A percentile compares a stretch with the other conserved stretches of the same genome.
Conservation (phyloP, 2,888 invertebrate species). For the Cantharis lateralis region DNA sequence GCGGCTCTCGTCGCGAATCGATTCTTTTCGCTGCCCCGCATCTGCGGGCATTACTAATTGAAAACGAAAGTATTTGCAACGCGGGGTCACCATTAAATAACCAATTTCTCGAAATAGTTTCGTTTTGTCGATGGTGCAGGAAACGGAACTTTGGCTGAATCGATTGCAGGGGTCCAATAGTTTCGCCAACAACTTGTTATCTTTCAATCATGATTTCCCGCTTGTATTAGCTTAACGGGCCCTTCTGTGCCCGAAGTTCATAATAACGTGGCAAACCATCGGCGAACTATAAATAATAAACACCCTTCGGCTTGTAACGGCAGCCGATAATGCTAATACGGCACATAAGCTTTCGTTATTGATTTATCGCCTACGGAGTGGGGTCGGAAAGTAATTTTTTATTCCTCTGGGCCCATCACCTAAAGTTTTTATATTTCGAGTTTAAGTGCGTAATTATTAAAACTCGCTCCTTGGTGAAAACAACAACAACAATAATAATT, state of each 20-base stretch:
- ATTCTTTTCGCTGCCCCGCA: too few species aligned
- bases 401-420: not conserved
- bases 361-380: not conserved
- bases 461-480: not conserved
- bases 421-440: too few species aligned
- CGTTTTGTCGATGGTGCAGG: not conserved
- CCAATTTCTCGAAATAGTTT: not conserved
- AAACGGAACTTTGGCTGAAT: not conserved
- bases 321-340: not conserved
- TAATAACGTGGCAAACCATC: not conserved
- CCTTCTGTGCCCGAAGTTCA: conserved; percentile 1
- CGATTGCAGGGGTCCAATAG: not conserved
- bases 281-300: conserved; percentile 2
- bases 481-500: too few species aligned
- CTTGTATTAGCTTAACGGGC: conserved; percentile 6
- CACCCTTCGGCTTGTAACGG: not conserved
- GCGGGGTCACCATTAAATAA: too few species aligned
- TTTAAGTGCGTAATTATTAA: not conserved
- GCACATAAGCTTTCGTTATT: not conserved
- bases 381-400: not conserved
- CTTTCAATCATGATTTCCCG: conserved; percentile 1
- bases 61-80: not conserved
- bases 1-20: not conserved
- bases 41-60: not conserved
- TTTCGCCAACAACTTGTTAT: conserved; percentile 5